phyloP scores from a whole-genome alignment of 2,113 vertebrate species.

The Labeo catla region DNA sequence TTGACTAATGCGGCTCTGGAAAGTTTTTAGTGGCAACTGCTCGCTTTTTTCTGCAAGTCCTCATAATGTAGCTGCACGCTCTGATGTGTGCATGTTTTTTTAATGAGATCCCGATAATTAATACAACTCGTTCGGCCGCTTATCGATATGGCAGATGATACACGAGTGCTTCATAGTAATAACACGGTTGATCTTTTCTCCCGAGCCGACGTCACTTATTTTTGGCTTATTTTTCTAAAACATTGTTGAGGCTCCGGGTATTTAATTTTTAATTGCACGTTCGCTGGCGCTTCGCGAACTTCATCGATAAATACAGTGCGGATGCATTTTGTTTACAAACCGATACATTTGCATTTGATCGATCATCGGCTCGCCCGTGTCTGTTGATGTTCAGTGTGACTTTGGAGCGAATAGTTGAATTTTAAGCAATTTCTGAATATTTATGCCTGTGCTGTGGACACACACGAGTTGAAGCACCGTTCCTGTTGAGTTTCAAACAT shows the following conservation, averaged over 20 bases:
- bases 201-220: conserved; percentile 55
- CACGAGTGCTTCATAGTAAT: conserved; percentile 36
- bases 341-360: conserved; percentile 54
- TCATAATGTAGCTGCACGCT: conserved; percentile 70
- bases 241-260: conserved; percentile 58
- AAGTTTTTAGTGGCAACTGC: conserved; percentile 80
- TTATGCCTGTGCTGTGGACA: conserved; percentile 53
- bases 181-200: conserved; percentile 48
- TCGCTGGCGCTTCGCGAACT: conserved; percentile 32
- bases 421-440: conserved; percentile 63
- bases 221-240: conserved; percentile 53
- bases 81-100: conserved; percentile 63
- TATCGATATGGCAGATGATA: conserved; percentile 50
- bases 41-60: conserved; percentile 62
- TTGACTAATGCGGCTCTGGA: conserved; percentile 80
- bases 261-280: conserved; percentile 66
- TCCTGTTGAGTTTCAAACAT: conserved; percentile 43
- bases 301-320: conserved; percentile 58
- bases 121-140: neutral
- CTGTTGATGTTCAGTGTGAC: conserved; percentile 55
- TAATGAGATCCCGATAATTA: conserved; percentile 56
- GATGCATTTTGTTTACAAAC: conserved; percentile 51
- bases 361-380: conserved; percentile 40
- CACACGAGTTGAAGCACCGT: conserved; percentile 42
- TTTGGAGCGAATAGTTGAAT: conserved; percentile 59